Base-by-base conservation (phyloP, 2,797 vertebrate genomes). In the Varecia variegata region DNA sequence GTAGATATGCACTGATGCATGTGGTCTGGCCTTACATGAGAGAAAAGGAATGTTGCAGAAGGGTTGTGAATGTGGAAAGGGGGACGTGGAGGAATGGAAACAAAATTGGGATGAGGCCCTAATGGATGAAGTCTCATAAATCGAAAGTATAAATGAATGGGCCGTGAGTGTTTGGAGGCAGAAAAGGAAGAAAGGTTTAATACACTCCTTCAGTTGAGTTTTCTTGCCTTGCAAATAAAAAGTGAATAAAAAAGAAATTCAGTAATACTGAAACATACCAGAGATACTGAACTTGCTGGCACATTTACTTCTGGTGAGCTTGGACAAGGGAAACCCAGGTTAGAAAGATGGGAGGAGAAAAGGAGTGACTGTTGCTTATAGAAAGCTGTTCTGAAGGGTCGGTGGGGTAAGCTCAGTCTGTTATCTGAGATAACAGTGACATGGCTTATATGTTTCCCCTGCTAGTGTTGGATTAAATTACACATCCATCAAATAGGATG, bases 21-120 rank as follows among this genome's bases (percentile, higher is more conserved):
- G 54, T 81, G 2, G 3, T 84, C 83, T 88, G 65, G 56, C 89
- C 86, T 95, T n/a, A 90, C 17, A 38, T 40, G 95, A 97, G 88
- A 94, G 97, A 92, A 93, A 88, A 71, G 95, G 90, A 96, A 93
- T 83, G 98, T 97, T 94, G 98, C 67, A 93, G 97, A 98, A 96
- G 95, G 98, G 38, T 56, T 0, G 98, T 94, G 98, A 50, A 98
- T 70, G 98, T 98, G 60, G 35, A 77, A 84, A 84, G 90, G 73
- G 60, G 90, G 84, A 62, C 76, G 83, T 89, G 58, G n/a, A 7
- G 73, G 74, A 40, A 30, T 80, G 62, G 95, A 0, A 52, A 47
- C 85, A 65, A 90, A 88, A 80, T 74, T 52, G 81, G 81, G 77
- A 86, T 14, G 96, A 89, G 65, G 83, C 68, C 93, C 82, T 84